Percentiles rank a stretch among this genome's conserved stretches.
phyloP scores from a whole-genome alignment of 2,888 invertebrate genomes.

The Sphaeridia pumilis region DNA sequence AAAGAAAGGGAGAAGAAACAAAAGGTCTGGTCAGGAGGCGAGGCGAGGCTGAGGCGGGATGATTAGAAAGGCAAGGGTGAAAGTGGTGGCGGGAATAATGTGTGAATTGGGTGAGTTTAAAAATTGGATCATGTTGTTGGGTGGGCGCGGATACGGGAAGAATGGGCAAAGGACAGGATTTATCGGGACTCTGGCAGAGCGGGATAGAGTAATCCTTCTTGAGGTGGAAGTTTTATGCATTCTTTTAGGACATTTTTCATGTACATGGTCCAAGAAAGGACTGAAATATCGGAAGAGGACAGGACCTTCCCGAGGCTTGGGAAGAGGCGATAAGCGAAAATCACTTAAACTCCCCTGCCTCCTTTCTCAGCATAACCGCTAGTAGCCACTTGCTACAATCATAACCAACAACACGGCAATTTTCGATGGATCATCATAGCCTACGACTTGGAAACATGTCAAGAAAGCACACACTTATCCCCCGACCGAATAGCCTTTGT shows the following conservation, averaged over 20 bases:
- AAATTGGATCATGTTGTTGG: background rate
- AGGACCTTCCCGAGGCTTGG: conserved; percentile 22
- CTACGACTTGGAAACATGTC: too few relatives aligned
- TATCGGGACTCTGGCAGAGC: conserved; percentile 13
- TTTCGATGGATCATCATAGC: too few relatives aligned
- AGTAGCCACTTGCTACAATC: too few relatives aligned
- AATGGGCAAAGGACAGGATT: background rate
- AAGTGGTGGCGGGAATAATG: too few relatives aligned
- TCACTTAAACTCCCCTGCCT: conserved; percentile 9
- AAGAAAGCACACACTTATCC: too few relatives aligned
- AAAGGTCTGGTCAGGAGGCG: background rate
- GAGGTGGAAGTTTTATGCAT: conserved; percentile 25
- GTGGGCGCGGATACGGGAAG: background rate
- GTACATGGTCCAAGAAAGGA: conserved; percentile 25
- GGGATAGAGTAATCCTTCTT: conserved; percentile 21
- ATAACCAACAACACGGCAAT: too few relatives aligned
- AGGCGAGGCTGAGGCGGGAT: background rate
- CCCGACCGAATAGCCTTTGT: too few relatives aligned
- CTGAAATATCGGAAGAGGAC: conserved; percentile 11
- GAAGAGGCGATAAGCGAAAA: conserved; percentile 23
- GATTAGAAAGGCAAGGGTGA: background rate
- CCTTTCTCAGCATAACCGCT: background rate
- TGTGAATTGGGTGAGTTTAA: background rate
- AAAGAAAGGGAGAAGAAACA: too few relatives aligned
- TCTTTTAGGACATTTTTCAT: conserved; percentile 31